Evolutionary conservation across 2,888 invertebrate species (phyloP).

Genomic region (Charanyca ferruginea): DNA sequence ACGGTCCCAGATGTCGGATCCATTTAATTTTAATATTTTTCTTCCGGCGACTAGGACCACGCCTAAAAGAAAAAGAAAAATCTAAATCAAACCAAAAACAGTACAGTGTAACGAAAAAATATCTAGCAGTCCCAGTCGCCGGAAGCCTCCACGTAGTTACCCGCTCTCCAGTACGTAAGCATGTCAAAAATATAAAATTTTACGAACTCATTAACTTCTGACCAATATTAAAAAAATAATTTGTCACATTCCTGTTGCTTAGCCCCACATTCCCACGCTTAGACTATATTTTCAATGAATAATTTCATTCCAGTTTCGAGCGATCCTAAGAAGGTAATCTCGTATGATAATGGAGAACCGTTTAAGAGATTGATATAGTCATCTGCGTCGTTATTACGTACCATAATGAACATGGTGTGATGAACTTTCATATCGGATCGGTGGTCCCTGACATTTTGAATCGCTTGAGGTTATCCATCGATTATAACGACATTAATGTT

Average conservation of each 20-base stretch:
- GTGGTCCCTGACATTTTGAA: conserved; percentile 86
- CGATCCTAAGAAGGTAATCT: conserved; percentile 66
- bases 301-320: conserved; percentile 63
- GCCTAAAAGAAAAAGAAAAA: too few relatives aligned
- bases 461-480: conserved; percentile 78
- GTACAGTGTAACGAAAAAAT: too few relatives aligned
- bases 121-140: too few relatives aligned
- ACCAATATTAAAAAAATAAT: conserved; percentile 35
- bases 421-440: conserved; percentile 86
- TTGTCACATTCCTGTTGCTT: conserved; percentile 26
- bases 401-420: conserved; percentile 87
- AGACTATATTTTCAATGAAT: conserved; percentile 58
- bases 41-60: too few relatives aligned
- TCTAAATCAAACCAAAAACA: too few relatives aligned
- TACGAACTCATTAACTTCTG: conserved; percentile 9
- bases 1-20: too few relatives aligned
- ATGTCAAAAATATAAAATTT: not conserved
- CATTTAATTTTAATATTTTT: too few relatives aligned
- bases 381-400: conserved; percentile 85
- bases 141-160: too few relatives aligned
- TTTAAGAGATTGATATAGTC: conserved; percentile 85
- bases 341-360: conserved; percentile 81
- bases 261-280: conserved; percentile 50
- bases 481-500: conserved; percentile 80
- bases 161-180: too few relatives aligned